Percentiles rank a stretch among this genome's conserved stretches.
Conservation (phyloP, 2,113 vertebrate genomes). For the Elgaria multicarinata region DNA sequence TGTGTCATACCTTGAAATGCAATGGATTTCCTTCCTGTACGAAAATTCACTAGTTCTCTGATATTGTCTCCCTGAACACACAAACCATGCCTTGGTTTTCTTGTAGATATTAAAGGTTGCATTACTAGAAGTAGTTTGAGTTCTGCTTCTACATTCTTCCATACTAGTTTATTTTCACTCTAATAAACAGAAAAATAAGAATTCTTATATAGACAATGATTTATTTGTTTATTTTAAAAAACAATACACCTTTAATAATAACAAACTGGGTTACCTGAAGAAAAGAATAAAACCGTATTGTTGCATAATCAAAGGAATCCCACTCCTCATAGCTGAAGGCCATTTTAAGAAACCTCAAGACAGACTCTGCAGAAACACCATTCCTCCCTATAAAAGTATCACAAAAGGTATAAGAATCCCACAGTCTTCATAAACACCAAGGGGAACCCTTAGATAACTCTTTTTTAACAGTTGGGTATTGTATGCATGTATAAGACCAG, state of each 20-base stretch:
- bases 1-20: conserved; percentile 62
- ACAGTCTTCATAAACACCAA: background rate
- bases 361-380: conserved; percentile 81
- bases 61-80: conserved; percentile 38
- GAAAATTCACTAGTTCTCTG: background rate
- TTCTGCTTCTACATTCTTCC: conserved; percentile 84
- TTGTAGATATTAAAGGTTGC: conserved; percentile 76
- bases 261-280: conserved; percentile 81
- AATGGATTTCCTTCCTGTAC: conserved; percentile 44
- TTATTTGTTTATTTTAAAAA: background rate
- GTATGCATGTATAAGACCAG: background rate
- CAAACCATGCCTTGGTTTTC: conserved; percentile 58
- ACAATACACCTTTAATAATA: background rate
- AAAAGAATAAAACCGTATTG: conserved; percentile 74
- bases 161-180: conserved; percentile 75
- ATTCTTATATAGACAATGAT: background rate
- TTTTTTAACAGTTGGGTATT: conserved; percentile 1
- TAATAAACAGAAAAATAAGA: conserved; percentile 58
- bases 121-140: conserved; percentile 82
- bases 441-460: background rate
- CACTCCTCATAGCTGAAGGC: conserved; percentile 88
- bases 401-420: conserved; percentile 21
- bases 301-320: conserved; percentile 80
- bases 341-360: conserved; percentile 88
- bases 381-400: conserved; percentile 77